Percentiles rank a stretch among this genome's conserved stretches.
phyloP scores from a whole-genome alignment of 1,140 invertebrate genomes.

The Pachyrhynchus sulphureomaculatus region DNA sequence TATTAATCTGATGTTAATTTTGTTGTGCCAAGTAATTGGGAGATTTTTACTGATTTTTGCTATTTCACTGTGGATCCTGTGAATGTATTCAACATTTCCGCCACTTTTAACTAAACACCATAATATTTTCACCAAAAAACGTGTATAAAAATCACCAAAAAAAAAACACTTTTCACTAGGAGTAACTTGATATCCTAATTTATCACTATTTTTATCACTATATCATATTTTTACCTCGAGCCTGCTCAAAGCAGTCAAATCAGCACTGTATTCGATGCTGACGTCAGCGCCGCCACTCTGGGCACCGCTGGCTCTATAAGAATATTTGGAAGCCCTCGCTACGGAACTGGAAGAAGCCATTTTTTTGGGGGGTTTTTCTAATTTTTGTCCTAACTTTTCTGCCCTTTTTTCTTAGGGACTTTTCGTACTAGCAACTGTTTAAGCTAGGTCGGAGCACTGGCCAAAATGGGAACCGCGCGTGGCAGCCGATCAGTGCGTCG shows the following conservation, averaged over 20 bases:
- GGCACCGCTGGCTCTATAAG: slow-evolving; percentile 79
- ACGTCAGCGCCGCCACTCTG: slow-evolving; percentile 78
- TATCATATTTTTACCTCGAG: slow-evolving; percentile 74
- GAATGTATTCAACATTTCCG: not conserved
- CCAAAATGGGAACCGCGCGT: slow-evolving; percentile 49
- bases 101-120: not conserved
- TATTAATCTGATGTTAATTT: too few species aligned
- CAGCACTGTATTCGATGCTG: slow-evolving; percentile 90
- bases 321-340: slow-evolving; percentile 85
- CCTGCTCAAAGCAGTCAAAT: slow-evolving; percentile 87
- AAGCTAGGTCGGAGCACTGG: slow-evolving; percentile 43
- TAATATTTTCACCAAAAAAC: not conserved
- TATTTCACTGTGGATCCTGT: too few species aligned
- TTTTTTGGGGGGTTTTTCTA: slow-evolving; percentile 18
- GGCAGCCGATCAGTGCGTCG: slow-evolving; percentile 51
- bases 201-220: slow-evolving; percentile 26
- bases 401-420: slow-evolving; percentile 21
- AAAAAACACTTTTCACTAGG: slow-evolving; percentile 14
- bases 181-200: slow-evolving; percentile 20
- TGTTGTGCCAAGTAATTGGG: too few species aligned
- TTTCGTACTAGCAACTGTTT: slow-evolving; percentile 17
- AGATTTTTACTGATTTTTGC: too few species aligned
- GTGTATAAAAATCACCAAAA: slow-evolving; percentile 21
- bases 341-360: slow-evolving; percentile 66
- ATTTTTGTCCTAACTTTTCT: slow-evolving; percentile 1